Conservation (phyloP, 2,888 invertebrate species). For the Nebria salina region DNA sequence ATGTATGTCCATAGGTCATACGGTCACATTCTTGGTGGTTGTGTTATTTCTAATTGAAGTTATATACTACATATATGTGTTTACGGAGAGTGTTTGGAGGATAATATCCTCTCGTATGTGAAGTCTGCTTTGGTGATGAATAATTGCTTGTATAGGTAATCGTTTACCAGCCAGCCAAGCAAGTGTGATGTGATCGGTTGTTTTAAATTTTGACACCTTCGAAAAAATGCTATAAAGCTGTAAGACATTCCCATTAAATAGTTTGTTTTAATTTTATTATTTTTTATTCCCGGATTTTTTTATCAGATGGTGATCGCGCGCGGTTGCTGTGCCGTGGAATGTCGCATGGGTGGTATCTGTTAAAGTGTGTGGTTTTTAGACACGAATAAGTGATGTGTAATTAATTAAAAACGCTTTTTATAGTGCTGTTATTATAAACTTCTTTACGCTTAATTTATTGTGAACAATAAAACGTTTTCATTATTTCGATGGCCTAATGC, state of each 20-base stretch:
- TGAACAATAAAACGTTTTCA: slow-evolving; percentile 31
- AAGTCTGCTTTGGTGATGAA: too few relatives aligned
- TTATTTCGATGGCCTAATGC: slow-evolving; percentile 7
- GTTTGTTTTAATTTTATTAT: slow-evolving; percentile 32
- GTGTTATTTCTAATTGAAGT: too few relatives aligned
- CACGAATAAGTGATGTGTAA: slow-evolving; percentile 39
- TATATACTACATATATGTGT: too few relatives aligned
- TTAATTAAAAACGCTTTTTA: slow-evolving; percentile 42
- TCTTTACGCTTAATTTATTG: slow-evolving; percentile 38
- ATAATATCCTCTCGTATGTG: too few relatives aligned
- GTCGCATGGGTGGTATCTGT: slow-evolving; percentile 41
- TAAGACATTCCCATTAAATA: slow-evolving; percentile 44
- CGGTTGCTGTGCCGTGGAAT: slow-evolving; percentile 31
- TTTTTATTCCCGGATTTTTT: slow-evolving; percentile 22
- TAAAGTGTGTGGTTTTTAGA: slow-evolving; percentile 32
- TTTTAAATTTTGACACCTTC: slow-evolving; percentile 30
- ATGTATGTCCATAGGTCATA: too few relatives aligned
- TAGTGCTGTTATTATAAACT: slow-evolving; percentile 39
- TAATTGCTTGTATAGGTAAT: too few relatives aligned
- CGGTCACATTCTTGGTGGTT: too few relatives aligned
- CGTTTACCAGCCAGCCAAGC: background rate
- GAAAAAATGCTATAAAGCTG: slow-evolving; percentile 42
- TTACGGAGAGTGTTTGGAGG: too few relatives aligned
- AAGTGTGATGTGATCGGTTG: background rate
- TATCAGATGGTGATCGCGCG: slow-evolving; percentile 10